Percentiles rank a stretch among this genome's conserved stretches.
phyloP scores from a whole-genome alignment of 2,113 vertebrate species.

The Sylvilagus bachmani region DNA sequence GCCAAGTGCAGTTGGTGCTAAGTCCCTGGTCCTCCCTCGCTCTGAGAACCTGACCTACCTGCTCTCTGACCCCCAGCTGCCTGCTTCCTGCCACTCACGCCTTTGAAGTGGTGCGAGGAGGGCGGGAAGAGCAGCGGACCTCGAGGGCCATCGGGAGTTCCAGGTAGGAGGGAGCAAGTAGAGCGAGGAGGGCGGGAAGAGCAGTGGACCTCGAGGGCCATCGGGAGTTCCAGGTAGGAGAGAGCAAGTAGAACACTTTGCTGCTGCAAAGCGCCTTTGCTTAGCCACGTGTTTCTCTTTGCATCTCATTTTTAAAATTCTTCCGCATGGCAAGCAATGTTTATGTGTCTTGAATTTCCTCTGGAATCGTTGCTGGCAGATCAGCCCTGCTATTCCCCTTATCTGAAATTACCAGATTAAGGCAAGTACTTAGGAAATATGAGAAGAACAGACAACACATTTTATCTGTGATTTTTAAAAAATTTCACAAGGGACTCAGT shows the following conservation, averaged over 20 bases:
- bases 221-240: not conserved
- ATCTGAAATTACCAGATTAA: not conserved
- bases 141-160: not conserved
- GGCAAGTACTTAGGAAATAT: not conserved
- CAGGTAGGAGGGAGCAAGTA: not conserved
- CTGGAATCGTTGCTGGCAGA: not conserved
- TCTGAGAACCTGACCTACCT: not conserved
- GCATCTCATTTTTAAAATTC: not conserved
- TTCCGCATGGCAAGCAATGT: not conserved
- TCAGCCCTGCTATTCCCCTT: not conserved
- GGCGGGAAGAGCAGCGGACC: no score
- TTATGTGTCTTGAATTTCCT: not conserved
- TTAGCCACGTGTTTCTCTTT: not conserved
- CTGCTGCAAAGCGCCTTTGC: not conserved
- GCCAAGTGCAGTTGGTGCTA: rapidly evolving
- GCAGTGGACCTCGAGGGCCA: not conserved
- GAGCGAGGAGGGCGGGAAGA: no score
- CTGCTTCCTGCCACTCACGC: not conserved
- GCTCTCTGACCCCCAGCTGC: not conserved
- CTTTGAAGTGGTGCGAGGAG: not conserved
- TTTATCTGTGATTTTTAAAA: not conserved
- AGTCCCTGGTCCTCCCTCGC: not conserved
- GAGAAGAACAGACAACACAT: not conserved
- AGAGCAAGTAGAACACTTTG: not conserved
- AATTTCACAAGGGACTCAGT: not conserved